Evolutionary conservation across 1,140 invertebrate genomes (phyloP), one percentile per base, ranked within the genome.

Genomic region (Rhagoletis pomonella): DNA sequence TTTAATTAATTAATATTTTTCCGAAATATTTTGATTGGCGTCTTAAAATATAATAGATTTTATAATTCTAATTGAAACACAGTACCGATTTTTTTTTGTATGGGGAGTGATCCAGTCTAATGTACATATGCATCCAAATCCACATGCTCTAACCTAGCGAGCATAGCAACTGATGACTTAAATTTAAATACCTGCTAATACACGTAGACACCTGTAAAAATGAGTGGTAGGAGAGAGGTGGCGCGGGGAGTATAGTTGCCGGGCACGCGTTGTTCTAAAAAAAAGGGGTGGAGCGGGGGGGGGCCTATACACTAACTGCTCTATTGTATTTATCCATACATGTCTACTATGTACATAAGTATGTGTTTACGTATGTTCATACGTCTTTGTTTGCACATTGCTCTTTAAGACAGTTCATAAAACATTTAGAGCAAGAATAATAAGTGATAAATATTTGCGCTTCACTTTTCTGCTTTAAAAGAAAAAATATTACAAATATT

Each of bases 151-250:
- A 29, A 29, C 29, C n/a, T 81, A 67, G 64, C 19, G 17, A 42
- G 17, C 6, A 81, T 81, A n/a, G 44, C 73, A 81, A 81, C 44
- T 19, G 5, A 55, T 81, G 50, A 47, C 73, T 17, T 81, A 6
- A 50, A 29, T 19, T 55, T 55, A 19, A 81, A 81, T 29, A 29
- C 73, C 47, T 44, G 67, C 73, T 55, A 81, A 81, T 6, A 42
- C 73, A 9, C n/a, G 42, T n/a, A 58, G 73, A 81, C 73, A 81
- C 73, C 73, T 81, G 73, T 81, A 81, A 81, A 62, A 62, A 81
- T 55, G 9, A 81, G 73, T 6, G 44, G 9, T 29, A 47, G 6
- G 73, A 12, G n/a, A 81, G 47, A 77, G 14, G 29, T 29, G 29
- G 29, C 29, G 29, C 29, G 29, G 29, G 29, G 29, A 29, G 29